Base-by-base conservation (phyloP, 2,113 vertebrate species). In the Scalopus aquaticus region DNA sequence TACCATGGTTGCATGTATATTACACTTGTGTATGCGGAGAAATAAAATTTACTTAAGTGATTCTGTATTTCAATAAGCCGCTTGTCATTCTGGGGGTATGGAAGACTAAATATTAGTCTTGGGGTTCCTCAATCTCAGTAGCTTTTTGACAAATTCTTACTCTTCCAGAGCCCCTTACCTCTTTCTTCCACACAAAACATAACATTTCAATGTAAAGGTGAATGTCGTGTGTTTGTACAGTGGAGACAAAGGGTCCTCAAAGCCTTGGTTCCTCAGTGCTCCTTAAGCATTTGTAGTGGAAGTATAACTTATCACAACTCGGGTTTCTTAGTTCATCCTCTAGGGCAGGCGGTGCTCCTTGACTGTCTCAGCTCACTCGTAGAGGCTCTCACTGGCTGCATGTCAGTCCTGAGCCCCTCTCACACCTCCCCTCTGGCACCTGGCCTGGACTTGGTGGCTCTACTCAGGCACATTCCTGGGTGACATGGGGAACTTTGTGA, bases 291-390 rank as follows among this genome's bases (percentile, higher is more conserved):
- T 58, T 76, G 35, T 39, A 46, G 67, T 46, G 60, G n/a, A 64
- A 16, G 26, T 37, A 26, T 37, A 94, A n/a, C n/a, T 60, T 6
- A 62, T 58, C 44, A 39, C 13, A 35, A 49, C 6, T 16, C 10
- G 0, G 19, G 4, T n/a, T 3, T 70, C 46, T 74, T 22, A 1
- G 49, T 56, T 7, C 60, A 19, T 72, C 15, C 1, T 6, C 1
- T 3, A 9, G 11, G 24, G 5, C 22, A 35, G 9, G 26, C 32
- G 22, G 30, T 79, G 3, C 37, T 77, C 24, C 49, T 35, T 19
- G 84, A 35, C 49, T 35, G 12, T 60, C 32, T 84, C 30, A 8
- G 22, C 28, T 65, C 17, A 62, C 42, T 86, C 24, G 24, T 20
- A 3, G 8, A 20, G 32, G 46, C 62, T 81, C 16, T 70, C 49